Percentiles rank a stretch among this genome's conserved stretches.
Evolutionary conservation across 2,888 invertebrate species (phyloP).

Genomic region (Alviniconcha strummeri): DNA sequence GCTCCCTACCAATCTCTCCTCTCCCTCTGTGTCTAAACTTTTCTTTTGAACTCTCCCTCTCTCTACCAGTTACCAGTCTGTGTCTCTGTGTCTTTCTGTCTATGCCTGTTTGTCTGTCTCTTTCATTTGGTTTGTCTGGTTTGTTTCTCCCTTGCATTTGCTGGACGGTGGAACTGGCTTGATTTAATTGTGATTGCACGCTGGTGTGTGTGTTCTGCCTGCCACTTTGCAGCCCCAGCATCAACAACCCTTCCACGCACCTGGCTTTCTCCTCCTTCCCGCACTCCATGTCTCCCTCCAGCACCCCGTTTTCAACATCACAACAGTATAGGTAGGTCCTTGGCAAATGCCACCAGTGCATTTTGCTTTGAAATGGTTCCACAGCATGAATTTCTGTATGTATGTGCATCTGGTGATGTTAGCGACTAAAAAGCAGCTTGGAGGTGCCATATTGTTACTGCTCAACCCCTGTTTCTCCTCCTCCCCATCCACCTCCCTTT

Average conservation of each 20-base stretch:
- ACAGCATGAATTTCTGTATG: too few species aligned
- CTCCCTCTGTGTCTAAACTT: not conserved
- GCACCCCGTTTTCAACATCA: not conserved
- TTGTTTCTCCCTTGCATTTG: too few species aligned
- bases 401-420: too few species aligned
- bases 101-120: not conserved
- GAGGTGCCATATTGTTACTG: too few species aligned
- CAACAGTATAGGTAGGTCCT: constrained; percentile 24
- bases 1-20: not conserved
- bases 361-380: too few species aligned
- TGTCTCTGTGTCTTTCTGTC: not conserved
- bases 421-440: too few species aligned
- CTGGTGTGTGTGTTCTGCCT: constrained; percentile 2
- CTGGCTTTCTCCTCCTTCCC: constrained; percentile 27
- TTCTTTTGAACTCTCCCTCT: not conserved
- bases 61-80: not conserved
- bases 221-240: constrained; percentile 26
- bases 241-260: constrained; percentile 20
- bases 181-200: not conserved
- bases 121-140: not conserved
- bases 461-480: not conserved
- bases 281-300: constrained; percentile 27
- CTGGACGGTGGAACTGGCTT: too few species aligned
- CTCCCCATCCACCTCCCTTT: not conserved
- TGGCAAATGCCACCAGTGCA: too few species aligned